These are phyloP conservation scores for Palythoa grandiflora DNA, from an alignment of 92 coral and sea anemone genomes.

Conservation along the genomic window DNA sequence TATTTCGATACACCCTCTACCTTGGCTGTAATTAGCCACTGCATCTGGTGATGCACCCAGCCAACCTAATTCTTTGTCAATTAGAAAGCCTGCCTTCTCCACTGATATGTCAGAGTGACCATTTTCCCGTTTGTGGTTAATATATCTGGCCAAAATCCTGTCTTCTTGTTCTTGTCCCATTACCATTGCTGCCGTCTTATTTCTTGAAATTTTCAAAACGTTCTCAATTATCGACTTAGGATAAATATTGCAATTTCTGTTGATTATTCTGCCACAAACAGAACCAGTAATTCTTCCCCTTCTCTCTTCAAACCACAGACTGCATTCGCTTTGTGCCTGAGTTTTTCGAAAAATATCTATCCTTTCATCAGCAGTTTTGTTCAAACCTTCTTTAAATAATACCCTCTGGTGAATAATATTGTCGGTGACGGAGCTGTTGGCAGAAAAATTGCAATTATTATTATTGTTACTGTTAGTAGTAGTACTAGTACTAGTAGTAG, in stretches of 20 bases:
- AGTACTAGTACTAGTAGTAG: background rate
- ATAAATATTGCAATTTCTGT: background rate
- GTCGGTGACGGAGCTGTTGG: slow-evolving; percentile 2
- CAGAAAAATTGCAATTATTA: background rate
- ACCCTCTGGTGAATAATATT: background rate
- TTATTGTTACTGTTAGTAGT: background rate
- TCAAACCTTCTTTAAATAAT: slow-evolving; percentile 7
- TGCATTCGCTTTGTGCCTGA: slow-evolving; percentile 41
- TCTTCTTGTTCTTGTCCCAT: slow-evolving; percentile 17
- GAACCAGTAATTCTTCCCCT: slow-evolving; percentile 46
- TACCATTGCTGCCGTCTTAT: slow-evolving; percentile 5
- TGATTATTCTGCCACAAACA: slow-evolving; percentile 46
- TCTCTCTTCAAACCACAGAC: slow-evolving; percentile 53
- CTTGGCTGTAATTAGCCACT: slow-evolving; percentile 1
- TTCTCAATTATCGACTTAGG: slow-evolving; percentile 9
- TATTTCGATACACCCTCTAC: background rate
- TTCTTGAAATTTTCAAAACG: slow-evolving; percentile 12
- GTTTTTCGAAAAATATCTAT: slow-evolving; percentile 38
- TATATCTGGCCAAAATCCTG: slow-evolving; percentile 13
- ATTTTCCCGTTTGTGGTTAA: slow-evolving; percentile 8
- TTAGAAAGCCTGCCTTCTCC: slow-evolving; percentile 10
- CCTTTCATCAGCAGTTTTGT: slow-evolving; percentile 15
- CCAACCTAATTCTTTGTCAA: slow-evolving; percentile 48
- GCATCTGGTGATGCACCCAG: slow-evolving; percentile 40
- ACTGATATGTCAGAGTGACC: slow-evolving; percentile 29